Base-by-base conservation (phyloP, 2,888 invertebrate species). In the Caenorhabditis imperialis region DNA sequence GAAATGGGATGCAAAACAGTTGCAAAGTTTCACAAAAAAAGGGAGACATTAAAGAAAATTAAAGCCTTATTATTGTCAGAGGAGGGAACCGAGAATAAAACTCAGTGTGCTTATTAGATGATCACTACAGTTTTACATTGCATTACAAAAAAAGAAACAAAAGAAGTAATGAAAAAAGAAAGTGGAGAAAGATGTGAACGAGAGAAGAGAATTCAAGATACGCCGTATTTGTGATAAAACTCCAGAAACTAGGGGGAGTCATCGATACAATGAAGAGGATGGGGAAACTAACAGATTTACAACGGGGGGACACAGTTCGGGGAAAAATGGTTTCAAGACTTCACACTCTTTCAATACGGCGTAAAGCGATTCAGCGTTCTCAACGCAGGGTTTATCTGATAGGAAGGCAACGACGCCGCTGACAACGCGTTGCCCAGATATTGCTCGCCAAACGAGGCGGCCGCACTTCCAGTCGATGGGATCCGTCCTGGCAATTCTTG, bases 341-440 rank as follows among this genome's bases (percentile, higher is more conserved):
- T 8, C 16, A 16, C 30, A 7, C 7, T 6, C 30, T 10, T 8
- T 40, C 70, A 83, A 58, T 83, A 83, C 4, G 83, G 83, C 23
- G 83, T 75, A 50, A 81, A 83, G 54, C 83, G 75, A 37, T 81
- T 81, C 44, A 83, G 42, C 6, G 78, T 75, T 44, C 83, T 67
- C 42, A 74, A 69, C 33, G 77, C 74, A 23, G 75, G 75, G 14
- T 74, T 73, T n/a, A 75, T 57, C 14, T 67, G 77, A 53, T 79
- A 81, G 30, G 78, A 67, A 3, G 77, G 77, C 8, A 81, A 47
- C 7, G 81, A 73, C 0, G 78, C 76, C 1, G 82, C 75, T 3
- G 78, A 54, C 25, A 82, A 42, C 7, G 81, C 78, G 6, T 79
- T 71, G 22, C 78, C 75, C 22, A 83, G 61, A 44, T 81, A 81